Evolutionary conservation across 2,888 invertebrate species (phyloP).

Genomic region (Agrochola circellaris): DNA sequence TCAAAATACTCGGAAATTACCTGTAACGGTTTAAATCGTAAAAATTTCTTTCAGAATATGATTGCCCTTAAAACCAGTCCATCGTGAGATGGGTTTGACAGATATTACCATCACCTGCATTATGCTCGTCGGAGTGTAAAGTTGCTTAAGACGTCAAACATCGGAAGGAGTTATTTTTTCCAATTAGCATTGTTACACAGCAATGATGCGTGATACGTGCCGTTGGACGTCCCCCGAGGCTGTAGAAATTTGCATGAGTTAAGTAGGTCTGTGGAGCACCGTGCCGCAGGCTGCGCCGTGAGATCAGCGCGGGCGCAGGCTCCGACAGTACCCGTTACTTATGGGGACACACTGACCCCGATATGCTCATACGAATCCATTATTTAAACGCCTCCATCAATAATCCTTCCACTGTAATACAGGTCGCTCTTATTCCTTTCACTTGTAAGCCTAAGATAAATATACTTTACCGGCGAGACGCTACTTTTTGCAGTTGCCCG

Average conservation of each 20-base stretch:
- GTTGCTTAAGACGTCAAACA: slow-evolving; percentile 48
- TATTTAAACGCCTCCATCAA: slow-evolving; percentile 71
- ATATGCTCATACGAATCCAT: slow-evolving; percentile 78
- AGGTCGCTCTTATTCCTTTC: slow-evolving; percentile 62
- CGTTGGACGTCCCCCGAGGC: slow-evolving; percentile 72
- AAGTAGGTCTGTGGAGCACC: slow-evolving; percentile 79
- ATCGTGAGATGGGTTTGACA: slow-evolving; percentile 36
- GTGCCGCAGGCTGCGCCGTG: slow-evolving; percentile 60
- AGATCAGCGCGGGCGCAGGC: slow-evolving; percentile 72
- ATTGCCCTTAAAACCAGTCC: slow-evolving; percentile 31
- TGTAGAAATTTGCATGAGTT: slow-evolving; percentile 73
- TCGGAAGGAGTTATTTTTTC: slow-evolving; percentile 66
- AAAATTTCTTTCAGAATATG: slow-evolving; percentile 5
- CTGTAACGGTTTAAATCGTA: slow-evolving; percentile 27
- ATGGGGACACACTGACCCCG: slow-evolving; percentile 85
- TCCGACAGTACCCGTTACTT: slow-evolving; percentile 84
- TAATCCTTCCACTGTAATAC: slow-evolving; percentile 58
- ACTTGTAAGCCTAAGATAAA: slow-evolving; percentile 53
- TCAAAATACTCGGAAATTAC: slow-evolving; percentile 1
- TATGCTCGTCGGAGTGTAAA: slow-evolving; percentile 26
- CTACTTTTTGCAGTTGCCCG: slow-evolving; percentile 61
- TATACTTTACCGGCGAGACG: slow-evolving; percentile 53
- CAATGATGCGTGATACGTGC: slow-evolving; percentile 71
- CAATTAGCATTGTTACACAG: slow-evolving; percentile 75
- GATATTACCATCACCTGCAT: slow-evolving; percentile 20